Percentiles rank a stretch among this genome's conserved stretches.
Evolutionary conservation across 2,113 vertebrate species (phyloP).

Genomic region (Phyllostomus hastatus): DNA sequence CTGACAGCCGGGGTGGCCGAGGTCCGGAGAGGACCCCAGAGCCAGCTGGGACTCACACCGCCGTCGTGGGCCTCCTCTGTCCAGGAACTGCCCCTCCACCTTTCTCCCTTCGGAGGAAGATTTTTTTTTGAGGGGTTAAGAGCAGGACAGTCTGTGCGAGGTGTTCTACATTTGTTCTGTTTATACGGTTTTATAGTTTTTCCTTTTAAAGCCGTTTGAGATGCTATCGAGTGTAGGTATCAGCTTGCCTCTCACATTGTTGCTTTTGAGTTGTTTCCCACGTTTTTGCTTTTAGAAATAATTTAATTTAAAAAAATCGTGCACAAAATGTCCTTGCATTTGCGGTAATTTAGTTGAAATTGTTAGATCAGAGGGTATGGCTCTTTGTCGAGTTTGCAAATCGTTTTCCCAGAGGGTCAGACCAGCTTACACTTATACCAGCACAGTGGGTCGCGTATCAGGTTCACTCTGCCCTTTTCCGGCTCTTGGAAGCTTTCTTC

Average conservation of each 20-base stretch:
- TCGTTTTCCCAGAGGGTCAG: constrained; percentile 9
- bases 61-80: neutral
- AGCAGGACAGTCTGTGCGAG: neutral
- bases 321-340: neutral
- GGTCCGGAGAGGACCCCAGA: neutral
- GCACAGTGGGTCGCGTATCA: neutral
- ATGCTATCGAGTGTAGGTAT: neutral
- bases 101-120: neutral
- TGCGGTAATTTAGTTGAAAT: neutral
- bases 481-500: neutral
- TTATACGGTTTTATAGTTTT: neutral
- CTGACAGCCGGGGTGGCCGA: neutral
- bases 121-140: neutral
- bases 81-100: neutral
- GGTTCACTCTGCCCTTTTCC: neutral
- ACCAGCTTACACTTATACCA: neutral
- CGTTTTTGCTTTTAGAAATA: neutral
- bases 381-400: neutral
- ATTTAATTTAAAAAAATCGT: neutral
- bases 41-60: neutral
- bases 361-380: neutral
- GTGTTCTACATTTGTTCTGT: neutral
- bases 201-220: neutral
- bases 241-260: neutral
- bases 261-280: constrained; percentile 18